Evolutionary conservation across 2,888 invertebrate species (phyloP), one percentile per base, ranked within the genome.

Genomic region (Pollenia amentaria): DNA sequence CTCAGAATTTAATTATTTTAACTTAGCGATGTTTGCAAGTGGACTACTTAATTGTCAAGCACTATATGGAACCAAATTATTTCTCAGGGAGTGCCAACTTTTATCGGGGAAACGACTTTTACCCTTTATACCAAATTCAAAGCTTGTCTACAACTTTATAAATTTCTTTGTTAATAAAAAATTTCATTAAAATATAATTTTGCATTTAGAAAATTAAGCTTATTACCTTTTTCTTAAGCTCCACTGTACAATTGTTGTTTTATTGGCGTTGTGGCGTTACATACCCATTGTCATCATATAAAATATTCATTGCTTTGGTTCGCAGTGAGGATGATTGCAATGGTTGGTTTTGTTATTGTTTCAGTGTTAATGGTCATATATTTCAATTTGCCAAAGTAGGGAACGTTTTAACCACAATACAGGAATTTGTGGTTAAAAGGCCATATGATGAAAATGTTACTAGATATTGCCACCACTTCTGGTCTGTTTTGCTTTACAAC

Each of bases 321-420:
- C 11, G 38, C 14, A 46, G 57, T 2, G 29, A 38, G 65, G 29
- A 7, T 29, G 65, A 40, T 67, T 57, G 38, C 44, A 2, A 38
- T 67, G 21, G 46, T 67, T 55, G 29, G 62, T 53, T 42, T 67
- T 86, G 72, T 77, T 81, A 84, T 81, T 87, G 84, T 87, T 87
- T 84, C 83, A 81, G 87, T 84, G 87, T 84, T 87, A 87, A 81
- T 84, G 87, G 84, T 87, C 87, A 69, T 87, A 87, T 75, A 87
- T 87, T 81, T 84, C 84, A 87, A 87, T 87, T 87, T 87, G 87
- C 77, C 81, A 81, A 87, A 87, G 84, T 87, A 87, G 87, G 80
- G 77, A 87, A 57, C 84, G 84, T 84, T 84, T 85, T 84, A 78
- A 84, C 87, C 87, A 73, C 87, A 87, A 81, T 78, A 86, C 84